Conservation (phyloP, 2,888 invertebrate genomes). For the Alentia gelatinosa region DNA sequence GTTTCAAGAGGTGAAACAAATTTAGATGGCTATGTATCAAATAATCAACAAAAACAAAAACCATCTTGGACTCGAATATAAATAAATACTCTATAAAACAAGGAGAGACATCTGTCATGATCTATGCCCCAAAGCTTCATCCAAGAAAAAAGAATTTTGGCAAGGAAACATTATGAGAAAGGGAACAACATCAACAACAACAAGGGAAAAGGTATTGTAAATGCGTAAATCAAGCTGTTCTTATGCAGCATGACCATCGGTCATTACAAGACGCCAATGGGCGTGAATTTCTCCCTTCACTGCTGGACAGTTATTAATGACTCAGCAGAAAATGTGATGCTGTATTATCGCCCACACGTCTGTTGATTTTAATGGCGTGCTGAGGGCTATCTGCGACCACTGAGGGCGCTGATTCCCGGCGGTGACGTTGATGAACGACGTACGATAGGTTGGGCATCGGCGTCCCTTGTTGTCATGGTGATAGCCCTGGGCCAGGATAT, state of each 20-base stretch:
- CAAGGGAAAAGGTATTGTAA: too few relatives aligned
- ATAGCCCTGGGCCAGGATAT: neutral
- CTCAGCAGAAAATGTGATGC: neutral
- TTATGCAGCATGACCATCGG: neutral
- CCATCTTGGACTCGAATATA: too few relatives aligned
- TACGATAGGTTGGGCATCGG: neutral
- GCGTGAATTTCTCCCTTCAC: neutral
- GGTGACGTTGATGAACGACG: neutral
- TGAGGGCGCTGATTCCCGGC: neutral
- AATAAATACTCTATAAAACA: neutral
- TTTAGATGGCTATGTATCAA: too few relatives aligned
- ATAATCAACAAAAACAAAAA: too few relatives aligned
- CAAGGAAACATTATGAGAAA: too few relatives aligned
- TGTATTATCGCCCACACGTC: constrained; percentile 7
- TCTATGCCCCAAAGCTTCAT: neutral
- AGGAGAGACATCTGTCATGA: neutral
- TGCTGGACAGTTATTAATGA: constrained; percentile 30
- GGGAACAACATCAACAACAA: too few relatives aligned
- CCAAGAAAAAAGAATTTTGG: neutral
- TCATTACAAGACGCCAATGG: neutral
- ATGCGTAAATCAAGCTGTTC: too few relatives aligned
- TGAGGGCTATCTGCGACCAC: constrained; percentile 18
- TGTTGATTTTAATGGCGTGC: constrained; percentile 10
- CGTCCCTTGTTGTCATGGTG: neutral
- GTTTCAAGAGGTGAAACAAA: too few relatives aligned